Base-by-base conservation (phyloP, 1,140 invertebrate genomes). In the Octopus bimaculoides region DNA sequence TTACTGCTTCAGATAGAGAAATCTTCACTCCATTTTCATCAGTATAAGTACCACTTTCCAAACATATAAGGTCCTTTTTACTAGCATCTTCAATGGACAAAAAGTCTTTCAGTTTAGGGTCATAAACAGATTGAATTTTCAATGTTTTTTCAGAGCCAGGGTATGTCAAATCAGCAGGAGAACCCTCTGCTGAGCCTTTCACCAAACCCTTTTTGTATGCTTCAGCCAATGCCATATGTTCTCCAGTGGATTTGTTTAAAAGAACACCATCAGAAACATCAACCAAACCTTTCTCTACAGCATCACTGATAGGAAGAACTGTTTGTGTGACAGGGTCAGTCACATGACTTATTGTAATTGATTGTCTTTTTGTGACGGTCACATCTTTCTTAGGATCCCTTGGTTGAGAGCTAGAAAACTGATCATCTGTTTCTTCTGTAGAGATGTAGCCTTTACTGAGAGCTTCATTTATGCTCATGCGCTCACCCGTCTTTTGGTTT, bases 61-160 rank as follows among this genome's bases (percentile, higher is more conserved):
- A 54, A 80, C 85, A 95, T 66, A 98, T 91, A 81, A 94, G 91
- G 5, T 94, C 94, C 73, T 91, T 90, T 80, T 93, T 92, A 41
- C 97, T 92, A 17, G 95, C 95, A 89, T 97, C 94, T 81, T 92
- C 92, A 12, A 96, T 91, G 20, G 93, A 89, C 78, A 95, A 92
- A 75, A 91, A 90, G 82, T 92, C 88, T 26, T 93, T 93, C 7
- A 93, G 93, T 71, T 90, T 89, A 54, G 93, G 93, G 91, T 95
- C 92, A 71, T 92, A 94, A 83, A 93, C 85, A 26, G 84, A 85
- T 80, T 86, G 84, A 17, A 86, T 66, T 79, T 84, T 81, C 5
- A 84, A 61, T 73, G 81, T 79, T 74, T 84, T n/a, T n/a, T 61
- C 9, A 7, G 54, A 54, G 17, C 56, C 54, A 12, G 56, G 17